These are phyloP conservation scores for Ctena decussata DNA, from an alignment of 2,888 invertebrate species.

Conservation along the genomic window DNA sequence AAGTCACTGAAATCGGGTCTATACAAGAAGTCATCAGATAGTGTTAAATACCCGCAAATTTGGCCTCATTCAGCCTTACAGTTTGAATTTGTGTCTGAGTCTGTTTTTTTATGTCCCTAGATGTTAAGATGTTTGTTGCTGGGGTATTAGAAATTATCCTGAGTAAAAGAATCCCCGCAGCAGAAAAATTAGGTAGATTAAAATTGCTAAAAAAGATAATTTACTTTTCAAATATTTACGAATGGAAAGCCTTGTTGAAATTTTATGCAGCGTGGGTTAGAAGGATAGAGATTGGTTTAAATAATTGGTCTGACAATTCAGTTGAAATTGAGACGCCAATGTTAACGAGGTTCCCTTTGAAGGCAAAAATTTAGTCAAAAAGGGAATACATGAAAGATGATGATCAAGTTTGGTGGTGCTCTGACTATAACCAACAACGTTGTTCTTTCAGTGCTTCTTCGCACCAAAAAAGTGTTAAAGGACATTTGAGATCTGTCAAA, in stretches of 20 bases:
- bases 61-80: not conserved
- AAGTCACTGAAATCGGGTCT: not conserved
- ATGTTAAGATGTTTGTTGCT: not conserved
- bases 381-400: no score
- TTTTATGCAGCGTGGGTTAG: no score
- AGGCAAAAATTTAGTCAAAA: no score
- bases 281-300: no score
- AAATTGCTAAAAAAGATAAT: constrained; percentile 14
- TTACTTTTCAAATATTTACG: constrained; percentile 18
- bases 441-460: no score
- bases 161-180: not conserved
- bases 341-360: no score
- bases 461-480: not conserved
- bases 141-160: constrained; percentile 13
- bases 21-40: not conserved
- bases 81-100: not conserved
- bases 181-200: constrained; percentile 2
- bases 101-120: not conserved
- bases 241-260: constrained; percentile 31
- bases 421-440: no score
- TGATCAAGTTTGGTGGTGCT: no score
- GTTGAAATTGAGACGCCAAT: no score
- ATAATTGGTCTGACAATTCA: no score
- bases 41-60: no score
- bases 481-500: not conserved